Evolutionary conservation across 2,113 vertebrate genomes (phyloP).

Genomic region (Pteruthius melanotis): DNA sequence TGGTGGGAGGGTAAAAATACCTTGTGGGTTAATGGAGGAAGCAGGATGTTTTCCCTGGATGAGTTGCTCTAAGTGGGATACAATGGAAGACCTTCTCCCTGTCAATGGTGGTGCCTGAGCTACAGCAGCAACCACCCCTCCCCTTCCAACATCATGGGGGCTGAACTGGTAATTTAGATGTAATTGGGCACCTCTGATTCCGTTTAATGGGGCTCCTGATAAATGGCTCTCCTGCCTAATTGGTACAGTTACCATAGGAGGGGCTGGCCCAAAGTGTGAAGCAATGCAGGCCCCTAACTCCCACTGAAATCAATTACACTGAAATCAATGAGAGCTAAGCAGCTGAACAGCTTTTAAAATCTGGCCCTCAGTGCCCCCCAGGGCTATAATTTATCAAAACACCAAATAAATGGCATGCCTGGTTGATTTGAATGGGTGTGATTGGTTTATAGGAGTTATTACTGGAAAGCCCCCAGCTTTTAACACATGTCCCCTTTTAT

Average conservation of each 20-base stretch:
- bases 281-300: conserved; percentile 37
- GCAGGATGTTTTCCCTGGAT: background rate
- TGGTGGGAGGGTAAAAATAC: background rate
- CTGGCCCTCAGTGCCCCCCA: background rate
- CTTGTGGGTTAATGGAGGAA: background rate
- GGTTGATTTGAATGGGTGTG: background rate
- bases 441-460: conserved; percentile 11
- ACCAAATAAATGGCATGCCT: conserved; percentile 41
- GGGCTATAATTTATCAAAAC: conserved; percentile 47
- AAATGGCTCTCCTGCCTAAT: conserved; percentile 45
- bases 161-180: conserved; percentile 24
- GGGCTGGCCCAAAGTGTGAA: conserved; percentile 14
- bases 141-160: background rate
- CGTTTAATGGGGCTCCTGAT: conserved; percentile 32
- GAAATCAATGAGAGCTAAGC: conserved; percentile 55
- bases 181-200: conserved; percentile 48
- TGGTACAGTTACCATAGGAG: conserved; percentile 25
- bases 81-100: background rate
- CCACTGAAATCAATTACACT: conserved; percentile 59
- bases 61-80: background rate
- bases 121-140: background rate
- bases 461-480: conserved; percentile 11
- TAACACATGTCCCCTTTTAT: background rate
- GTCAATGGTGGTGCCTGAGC: background rate
- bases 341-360: conserved; percentile 53